A percentile compares a stretch with the other conserved stretches of the same genome.
These are phyloP conservation scores for Drosophila prolongata DNA, from an alignment of 2,888 invertebrate species.

Conservation along the genomic window DNA sequence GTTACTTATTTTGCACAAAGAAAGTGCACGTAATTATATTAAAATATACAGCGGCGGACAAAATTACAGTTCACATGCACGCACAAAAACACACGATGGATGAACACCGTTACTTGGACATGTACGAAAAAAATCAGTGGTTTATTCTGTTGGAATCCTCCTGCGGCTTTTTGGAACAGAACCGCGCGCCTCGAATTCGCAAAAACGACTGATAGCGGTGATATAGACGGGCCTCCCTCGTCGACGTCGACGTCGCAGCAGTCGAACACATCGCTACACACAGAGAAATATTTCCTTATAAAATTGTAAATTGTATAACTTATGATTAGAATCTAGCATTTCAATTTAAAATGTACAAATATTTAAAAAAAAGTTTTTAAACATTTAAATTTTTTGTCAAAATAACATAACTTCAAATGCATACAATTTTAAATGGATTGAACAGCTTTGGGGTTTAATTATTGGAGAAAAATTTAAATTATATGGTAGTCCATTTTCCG, in stretches of 20 bases:
- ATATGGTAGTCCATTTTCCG: too few relatives aligned
- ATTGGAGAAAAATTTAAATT: too few relatives aligned
- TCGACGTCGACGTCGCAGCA: conserved; percentile 40
- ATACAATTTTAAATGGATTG: background rate
- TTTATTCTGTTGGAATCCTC: conserved; percentile 18
- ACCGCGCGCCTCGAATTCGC: conserved; percentile 78
- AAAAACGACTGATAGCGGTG: conserved; percentile 79
- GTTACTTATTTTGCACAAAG: conserved; percentile 30
- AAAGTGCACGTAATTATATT: conserved; percentile 64
- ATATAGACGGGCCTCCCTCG: conserved; percentile 76
- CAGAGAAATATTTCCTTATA: background rate
- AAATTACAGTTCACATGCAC: conserved; percentile 61
- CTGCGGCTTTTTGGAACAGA: conserved; percentile 26
- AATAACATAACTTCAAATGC: too few relatives aligned
- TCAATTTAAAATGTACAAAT: too few relatives aligned
- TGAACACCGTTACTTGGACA: conserved; percentile 45
- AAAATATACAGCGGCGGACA: conserved; percentile 57
- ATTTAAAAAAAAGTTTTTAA: too few relatives aligned
- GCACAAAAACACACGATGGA: conserved; percentile 4
- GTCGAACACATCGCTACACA: conserved; percentile 10
- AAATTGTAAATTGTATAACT: too few relatives aligned
- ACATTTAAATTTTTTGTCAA: too few relatives aligned
- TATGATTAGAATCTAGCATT: too few relatives aligned
- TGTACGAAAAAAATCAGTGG: conserved; percentile 46
- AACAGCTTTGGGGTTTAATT: too few relatives aligned